Base-by-base conservation (phyloP, 2,888 invertebrate genomes). In the Dryobota labecula region DNA sequence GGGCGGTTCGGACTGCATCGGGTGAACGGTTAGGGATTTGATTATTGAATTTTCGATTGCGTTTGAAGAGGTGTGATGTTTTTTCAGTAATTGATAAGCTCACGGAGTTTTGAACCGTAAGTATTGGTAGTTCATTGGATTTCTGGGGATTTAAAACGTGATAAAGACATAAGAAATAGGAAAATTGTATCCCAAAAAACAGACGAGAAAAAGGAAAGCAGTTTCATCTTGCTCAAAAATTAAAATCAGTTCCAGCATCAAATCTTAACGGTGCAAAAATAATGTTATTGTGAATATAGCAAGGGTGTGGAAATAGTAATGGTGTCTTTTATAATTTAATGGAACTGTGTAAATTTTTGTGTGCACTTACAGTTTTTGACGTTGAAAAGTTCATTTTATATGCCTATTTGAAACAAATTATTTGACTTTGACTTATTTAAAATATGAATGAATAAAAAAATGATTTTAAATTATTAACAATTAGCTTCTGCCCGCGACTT, bases 1-100 rank as follows among this genome's bases (percentile, higher is more conserved):
- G 30, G 30, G 70, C 53, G 62, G 77, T 75, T 69, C 51, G 13
- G 30, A 74, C 74, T 57, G 54, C 71, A 78, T 80, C 20, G 33
- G 38, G 58, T 15, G 54, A 66, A 70, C 38, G 61, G 51, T 61
- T 70, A 27, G 66, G 33, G 24, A 73, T 70, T 74, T 53, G 36
- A 69, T 69, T 84, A 70, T 78, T 41, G 24, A 64, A 70, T 76
- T 68, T 73, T 51, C 49, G 27, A 36, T 53, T 49, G 20, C 33
- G 1, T 51, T 41, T 27, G 27, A 57, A 58, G 24, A 9, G 13
- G 15, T 49, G 33, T n/a, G 54, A 33, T 33, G 24, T 76, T 65
- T 53, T 49, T 60, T 70, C 3, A 47, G n/a, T 38, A 38, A 54
- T 30, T 15, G 5, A n/a, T 67, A 6, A 8, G 3, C 0, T 66